Base-by-base conservation (phyloP, 2,888 invertebrate genomes). In the Phasia obesa region DNA sequence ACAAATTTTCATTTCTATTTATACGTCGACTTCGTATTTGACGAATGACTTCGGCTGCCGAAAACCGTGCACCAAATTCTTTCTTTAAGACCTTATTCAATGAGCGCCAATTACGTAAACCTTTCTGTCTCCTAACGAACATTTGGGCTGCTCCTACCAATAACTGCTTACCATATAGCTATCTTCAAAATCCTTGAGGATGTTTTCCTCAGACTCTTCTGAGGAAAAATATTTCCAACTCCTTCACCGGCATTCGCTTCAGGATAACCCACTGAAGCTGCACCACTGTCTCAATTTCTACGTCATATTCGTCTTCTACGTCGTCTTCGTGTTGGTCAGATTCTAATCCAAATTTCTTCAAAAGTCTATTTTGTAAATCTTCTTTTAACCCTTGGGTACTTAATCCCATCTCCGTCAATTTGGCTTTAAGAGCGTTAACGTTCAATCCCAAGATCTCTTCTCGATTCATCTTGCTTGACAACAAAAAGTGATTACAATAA, bases 141-240 rank as follows among this genome's bases (percentile, higher is more conserved):
- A 67, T 11, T 47, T 57, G 73, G 17, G 82, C 81, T 4, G 81
- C 73, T 4, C 77, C 81, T 4, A 19, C 42, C 15, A 81, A 25
- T 6, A 77, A 19, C 23, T 81, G 70, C 13, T 79, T 79, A 5
- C 25, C 59, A 64, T 79, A 71, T n/a, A 47, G 25, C 62, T 49
- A 11, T 55, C 64, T 11, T 78, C 73, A 1, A 74, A 44, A 11
- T 81, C 76, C 15, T 76, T 75, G 0, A 81, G 51, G 2, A 76
- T 81, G 19, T 70, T 76, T 31, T 7, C 21, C n/a, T n/a, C 31
- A 64, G 3, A 38, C 35, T 35, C 31, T 27, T 71, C n/a, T 25
- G 15, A 11, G 6, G 55, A 0, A 17, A 27, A 17, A 9, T 1
- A 31, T 31, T 31, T 7, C 9, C 6, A 9, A 31, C 9, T 3